Conservation (phyloP, 2,888 invertebrate species). For the Megamerina dolium region DNA sequence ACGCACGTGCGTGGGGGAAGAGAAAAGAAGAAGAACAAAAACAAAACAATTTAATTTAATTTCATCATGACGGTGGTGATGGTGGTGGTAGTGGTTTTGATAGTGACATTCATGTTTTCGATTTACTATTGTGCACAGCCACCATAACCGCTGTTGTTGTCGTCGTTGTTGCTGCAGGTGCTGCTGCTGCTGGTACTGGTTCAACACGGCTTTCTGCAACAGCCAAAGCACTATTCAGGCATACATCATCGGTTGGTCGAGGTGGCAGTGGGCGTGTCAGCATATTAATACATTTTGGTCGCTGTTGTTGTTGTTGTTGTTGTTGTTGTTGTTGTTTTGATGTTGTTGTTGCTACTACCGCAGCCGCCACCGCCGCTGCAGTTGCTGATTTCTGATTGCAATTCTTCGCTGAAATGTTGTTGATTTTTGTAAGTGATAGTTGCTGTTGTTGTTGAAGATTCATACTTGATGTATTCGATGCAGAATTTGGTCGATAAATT, state of each 20-base stretch:
- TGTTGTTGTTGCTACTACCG: too few relatives aligned
- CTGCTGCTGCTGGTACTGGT: constrained; percentile 7
- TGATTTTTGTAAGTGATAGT: constrained; percentile 7
- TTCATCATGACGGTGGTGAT: neutral
- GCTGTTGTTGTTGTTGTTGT: constrained; percentile 6
- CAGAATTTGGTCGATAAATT: constrained; percentile 22
- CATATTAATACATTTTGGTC: constrained; percentile 16
- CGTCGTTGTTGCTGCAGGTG: constrained; percentile 20
- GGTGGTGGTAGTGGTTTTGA: too few relatives aligned
- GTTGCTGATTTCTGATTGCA: constrained; percentile 8
- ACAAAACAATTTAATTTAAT: neutral
- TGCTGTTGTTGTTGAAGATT: constrained; percentile 2
- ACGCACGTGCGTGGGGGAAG: constrained; percentile 15
- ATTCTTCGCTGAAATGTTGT: constrained; percentile 7
- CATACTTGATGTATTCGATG: too few relatives aligned
- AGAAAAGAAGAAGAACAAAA: constrained; percentile 9
- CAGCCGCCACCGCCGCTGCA: too few relatives aligned
- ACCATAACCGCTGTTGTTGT: constrained; percentile 25
- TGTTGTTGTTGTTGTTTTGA: too few relatives aligned
- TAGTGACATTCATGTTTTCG: constrained; percentile 7
- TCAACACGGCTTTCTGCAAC: neutral
- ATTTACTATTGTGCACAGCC: constrained; percentile 21
- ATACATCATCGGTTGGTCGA: constrained; percentile 6
- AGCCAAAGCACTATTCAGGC: neutral
- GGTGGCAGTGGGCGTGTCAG: constrained; percentile 20